These are phyloP conservation scores for Heliconius nattereri DNA, from an alignment of 1,140 invertebrate genomes.

Conservation along the genomic window DNA sequence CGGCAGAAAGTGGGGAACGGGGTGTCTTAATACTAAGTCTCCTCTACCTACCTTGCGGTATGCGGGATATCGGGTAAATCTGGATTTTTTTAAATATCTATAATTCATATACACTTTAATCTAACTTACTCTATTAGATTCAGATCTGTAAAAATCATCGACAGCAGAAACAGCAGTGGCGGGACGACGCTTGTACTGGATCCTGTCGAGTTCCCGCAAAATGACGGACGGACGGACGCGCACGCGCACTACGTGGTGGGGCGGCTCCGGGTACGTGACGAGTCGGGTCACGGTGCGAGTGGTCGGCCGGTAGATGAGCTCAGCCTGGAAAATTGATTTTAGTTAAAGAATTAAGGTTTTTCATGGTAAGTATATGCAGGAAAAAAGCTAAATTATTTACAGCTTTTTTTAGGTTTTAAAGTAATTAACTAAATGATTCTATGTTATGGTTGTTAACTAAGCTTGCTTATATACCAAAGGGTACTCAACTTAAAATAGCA, in stretches of 20 bases:
- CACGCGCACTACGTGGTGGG: slow-evolving; percentile 83
- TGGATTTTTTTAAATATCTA: too few relatives aligned
- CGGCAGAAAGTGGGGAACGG: too few relatives aligned
- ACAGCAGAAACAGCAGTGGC: slow-evolving; percentile 84
- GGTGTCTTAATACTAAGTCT: too few relatives aligned
- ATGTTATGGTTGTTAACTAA: too few relatives aligned
- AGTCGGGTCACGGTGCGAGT: slow-evolving; percentile 82
- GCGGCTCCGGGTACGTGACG: slow-evolving; percentile 81
- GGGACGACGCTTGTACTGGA: slow-evolving; percentile 84
- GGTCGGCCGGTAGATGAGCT: slow-evolving; percentile 70
- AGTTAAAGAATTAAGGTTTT: not conserved
- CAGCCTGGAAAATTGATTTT: slow-evolving; percentile 54
- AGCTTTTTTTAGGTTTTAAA: not conserved
- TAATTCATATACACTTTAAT: not conserved
- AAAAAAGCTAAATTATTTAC: not conserved
- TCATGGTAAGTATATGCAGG: not conserved
- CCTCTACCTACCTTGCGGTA: too few relatives aligned
- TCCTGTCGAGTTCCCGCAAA: slow-evolving; percentile 87
- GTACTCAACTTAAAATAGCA: not conserved
- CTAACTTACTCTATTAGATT: slow-evolving; percentile 84
- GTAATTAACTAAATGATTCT: too few relatives aligned
- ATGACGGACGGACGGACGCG: slow-evolving; percentile 86
- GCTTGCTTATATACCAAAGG: too few relatives aligned
- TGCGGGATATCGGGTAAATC: too few relatives aligned
- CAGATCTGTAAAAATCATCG: slow-evolving; percentile 89